phyloP scores from a whole-genome alignment of 2,113 vertebrate species.

The Seriola dumerili region DNA sequence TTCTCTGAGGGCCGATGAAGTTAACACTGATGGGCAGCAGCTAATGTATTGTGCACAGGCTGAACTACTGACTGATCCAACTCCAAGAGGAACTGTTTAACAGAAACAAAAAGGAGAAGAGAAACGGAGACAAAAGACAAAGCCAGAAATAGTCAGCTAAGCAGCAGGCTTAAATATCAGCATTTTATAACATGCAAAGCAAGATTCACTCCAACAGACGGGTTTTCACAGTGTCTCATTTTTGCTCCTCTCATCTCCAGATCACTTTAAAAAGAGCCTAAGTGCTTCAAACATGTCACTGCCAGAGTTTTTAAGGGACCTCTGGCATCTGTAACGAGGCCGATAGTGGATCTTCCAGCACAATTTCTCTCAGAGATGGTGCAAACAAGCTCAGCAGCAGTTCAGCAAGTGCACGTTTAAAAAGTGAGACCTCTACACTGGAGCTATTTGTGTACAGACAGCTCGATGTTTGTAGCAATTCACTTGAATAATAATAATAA shows the following conservation, averaged over 20 bases:
- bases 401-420: slow-evolving; percentile 28
- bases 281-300: slow-evolving; percentile 13
- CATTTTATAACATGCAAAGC: slow-evolving; percentile 40
- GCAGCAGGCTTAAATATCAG: slow-evolving; percentile 21
- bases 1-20: not conserved
- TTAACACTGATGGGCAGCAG: slow-evolving; percentile 41
- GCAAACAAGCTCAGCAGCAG: slow-evolving; percentile 26
- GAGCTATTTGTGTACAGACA: slow-evolving; percentile 25
- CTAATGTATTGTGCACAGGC: slow-evolving; percentile 21
- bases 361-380: slow-evolving; percentile 28
- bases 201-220: slow-evolving; percentile 28
- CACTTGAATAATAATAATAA: not conserved
- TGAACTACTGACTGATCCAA: slow-evolving; percentile 18
- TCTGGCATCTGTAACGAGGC: not conserved
- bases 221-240: slow-evolving; percentile 40
- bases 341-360: not conserved
- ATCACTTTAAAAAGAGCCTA: not conserved
- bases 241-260: not conserved
- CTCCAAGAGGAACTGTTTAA: slow-evolving; percentile 31
- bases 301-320: not conserved
- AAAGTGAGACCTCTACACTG: slow-evolving; percentile 6
- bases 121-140: too few species aligned
- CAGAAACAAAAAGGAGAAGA: not conserved
- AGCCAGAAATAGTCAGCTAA: not conserved
- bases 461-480: slow-evolving; percentile 18